Evolutionary conservation across 1,140 invertebrate species (phyloP).

Genomic region (Drosophila tropicalis): DNA sequence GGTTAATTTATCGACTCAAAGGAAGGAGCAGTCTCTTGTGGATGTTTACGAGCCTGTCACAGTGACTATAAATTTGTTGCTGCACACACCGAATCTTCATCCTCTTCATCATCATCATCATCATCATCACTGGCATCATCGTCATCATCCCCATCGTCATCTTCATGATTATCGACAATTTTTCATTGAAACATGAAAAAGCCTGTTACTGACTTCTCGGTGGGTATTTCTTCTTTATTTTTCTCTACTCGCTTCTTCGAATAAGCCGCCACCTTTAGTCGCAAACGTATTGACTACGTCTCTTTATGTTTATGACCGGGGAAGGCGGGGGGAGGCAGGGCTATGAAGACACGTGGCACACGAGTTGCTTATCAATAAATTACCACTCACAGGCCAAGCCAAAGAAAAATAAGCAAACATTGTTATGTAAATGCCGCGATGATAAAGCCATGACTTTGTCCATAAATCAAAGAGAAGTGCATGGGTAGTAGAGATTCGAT

Average conservation of each 20-base stretch:
- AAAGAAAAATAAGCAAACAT: constrained; percentile 49
- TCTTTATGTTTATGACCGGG: not conserved
- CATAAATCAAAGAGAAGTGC: constrained; percentile 56
- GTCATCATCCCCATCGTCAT: constrained; percentile 5
- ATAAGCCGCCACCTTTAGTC: constrained; percentile 53
- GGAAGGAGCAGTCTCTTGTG: constrained; percentile 20
- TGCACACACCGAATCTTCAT: constrained; percentile 68
- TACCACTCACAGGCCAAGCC: constrained; percentile 42
- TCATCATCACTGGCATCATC: not conserved
- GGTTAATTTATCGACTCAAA: constrained; percentile 68
- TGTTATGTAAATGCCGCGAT: constrained; percentile 67
- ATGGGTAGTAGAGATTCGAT: not conserved
- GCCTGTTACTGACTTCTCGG: constrained; percentile 28
- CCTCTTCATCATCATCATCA: constrained; percentile 16
- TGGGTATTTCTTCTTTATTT: not conserved
- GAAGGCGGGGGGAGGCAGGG: not conserved
- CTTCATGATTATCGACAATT: constrained; percentile 24
- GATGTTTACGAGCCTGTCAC: constrained; percentile 59
- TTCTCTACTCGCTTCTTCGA: constrained; percentile 24
- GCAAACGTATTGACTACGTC: constrained; percentile 67
- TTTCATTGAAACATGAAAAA: constrained; percentile 74
- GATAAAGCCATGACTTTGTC: constrained; percentile 61
- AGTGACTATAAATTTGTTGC: constrained; percentile 62
- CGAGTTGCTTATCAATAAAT: constrained; percentile 72
- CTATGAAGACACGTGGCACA: constrained; percentile 26